These are phyloP conservation scores for Eupithecia inturbata DNA, from an alignment of 2,888 invertebrate genomes.

Conservation along the genomic window DNA sequence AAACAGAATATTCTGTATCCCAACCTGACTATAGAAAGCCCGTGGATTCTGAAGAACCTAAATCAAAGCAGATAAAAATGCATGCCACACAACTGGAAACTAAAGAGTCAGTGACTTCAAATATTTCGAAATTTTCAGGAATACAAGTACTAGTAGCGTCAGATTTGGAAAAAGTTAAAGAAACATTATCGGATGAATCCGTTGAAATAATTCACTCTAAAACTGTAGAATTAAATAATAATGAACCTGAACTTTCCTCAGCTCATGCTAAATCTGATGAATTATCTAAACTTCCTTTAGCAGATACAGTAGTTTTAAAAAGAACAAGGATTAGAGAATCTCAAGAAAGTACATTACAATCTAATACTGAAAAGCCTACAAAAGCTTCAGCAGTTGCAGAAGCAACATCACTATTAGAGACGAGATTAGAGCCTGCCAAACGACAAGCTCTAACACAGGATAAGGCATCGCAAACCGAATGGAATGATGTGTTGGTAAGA, in stretches of 20 bases:
- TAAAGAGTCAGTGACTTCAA: background rate
- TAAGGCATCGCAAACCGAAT: slow-evolving; percentile 63
- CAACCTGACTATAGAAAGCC: background rate
- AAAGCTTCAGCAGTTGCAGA: background rate
- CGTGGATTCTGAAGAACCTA: background rate
- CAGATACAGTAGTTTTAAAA: background rate
- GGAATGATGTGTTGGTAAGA: slow-evolving; percentile 65
- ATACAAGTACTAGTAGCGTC: background rate
- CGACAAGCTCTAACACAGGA: slow-evolving; percentile 17
- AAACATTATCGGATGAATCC: background rate
- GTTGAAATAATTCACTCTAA: background rate
- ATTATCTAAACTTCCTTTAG: background rate
- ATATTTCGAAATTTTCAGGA: background rate
- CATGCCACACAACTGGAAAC: background rate
- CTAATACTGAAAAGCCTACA: background rate
- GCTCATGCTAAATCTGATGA: background rate
- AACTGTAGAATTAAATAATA: background rate
- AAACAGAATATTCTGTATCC: background rate
- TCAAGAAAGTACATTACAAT: background rate
- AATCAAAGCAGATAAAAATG: background rate
- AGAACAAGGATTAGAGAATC: background rate
- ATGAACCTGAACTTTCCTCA: background rate
- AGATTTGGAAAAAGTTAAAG: background rate
- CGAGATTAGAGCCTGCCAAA: background rate
- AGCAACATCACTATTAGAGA: background rate